These are phyloP conservation scores for Zaprionus kolodkinae DNA, from an alignment of 1,140 invertebrate genomes.

Conservation along the genomic window DNA sequence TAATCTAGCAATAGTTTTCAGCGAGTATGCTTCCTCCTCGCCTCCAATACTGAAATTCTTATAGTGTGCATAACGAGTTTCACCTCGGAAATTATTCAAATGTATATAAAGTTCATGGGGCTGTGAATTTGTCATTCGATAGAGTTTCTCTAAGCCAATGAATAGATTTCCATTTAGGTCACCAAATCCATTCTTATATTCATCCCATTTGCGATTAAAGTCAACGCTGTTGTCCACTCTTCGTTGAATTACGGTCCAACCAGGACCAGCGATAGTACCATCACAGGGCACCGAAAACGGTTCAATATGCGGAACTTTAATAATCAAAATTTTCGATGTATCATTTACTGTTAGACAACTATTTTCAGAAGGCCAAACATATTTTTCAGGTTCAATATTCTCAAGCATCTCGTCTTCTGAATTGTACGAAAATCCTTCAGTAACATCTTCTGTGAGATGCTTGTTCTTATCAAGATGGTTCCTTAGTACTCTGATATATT, in stretches of 20 bases:
- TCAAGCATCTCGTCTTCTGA: background rate
- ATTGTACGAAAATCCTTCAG: constrained; percentile 1
- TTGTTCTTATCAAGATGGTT: background rate
- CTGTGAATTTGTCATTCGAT: constrained; percentile 27
- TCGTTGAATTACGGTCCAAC: constrained; percentile 34
- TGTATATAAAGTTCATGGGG: constrained; percentile 33
- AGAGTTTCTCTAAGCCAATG: constrained; percentile 33
- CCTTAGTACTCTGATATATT: constrained; percentile 19
- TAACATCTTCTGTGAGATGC: background rate
- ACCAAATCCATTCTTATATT: constrained; percentile 35
- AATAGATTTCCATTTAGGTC: constrained; percentile 24
- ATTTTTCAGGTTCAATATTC: constrained; percentile 1
- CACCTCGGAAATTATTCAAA: constrained; percentile 18
- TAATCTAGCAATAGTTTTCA: constrained; percentile 17
- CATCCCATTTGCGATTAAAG: constrained; percentile 31
- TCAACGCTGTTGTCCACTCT: constrained; percentile 15
- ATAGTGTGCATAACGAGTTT: constrained; percentile 24
- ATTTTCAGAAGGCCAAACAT: background rate
- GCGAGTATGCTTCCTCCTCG: constrained; percentile 20
- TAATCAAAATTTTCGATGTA: constrained; percentile 23
- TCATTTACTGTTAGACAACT: constrained; percentile 21
- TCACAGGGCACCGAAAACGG: constrained; percentile 27
- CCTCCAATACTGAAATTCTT: constrained; percentile 28
- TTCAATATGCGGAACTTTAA: constrained; percentile 22
- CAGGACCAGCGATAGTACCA: constrained; percentile 24